These are phyloP conservation scores for Pluvianellus socialis DNA, from an alignment of 2,113 vertebrate species.

Conservation along the genomic window DNA sequence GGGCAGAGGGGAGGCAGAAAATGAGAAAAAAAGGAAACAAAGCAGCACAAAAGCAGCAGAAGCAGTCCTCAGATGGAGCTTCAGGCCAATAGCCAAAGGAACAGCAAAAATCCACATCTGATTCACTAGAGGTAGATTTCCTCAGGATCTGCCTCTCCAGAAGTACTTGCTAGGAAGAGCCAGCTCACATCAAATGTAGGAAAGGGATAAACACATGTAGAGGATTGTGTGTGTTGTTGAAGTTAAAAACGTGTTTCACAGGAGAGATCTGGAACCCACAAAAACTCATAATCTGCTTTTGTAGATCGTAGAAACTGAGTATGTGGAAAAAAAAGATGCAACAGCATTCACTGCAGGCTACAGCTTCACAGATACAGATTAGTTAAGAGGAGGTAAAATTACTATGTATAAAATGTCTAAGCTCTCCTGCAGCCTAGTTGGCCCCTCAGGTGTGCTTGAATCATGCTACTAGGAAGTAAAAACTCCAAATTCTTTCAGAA, in stretches of 20 bases:
- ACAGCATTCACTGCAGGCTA: not conserved
- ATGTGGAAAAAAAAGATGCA: not conserved
- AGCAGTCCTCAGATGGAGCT: not conserved
- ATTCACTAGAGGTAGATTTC: no score
- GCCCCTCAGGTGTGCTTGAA: not conserved
- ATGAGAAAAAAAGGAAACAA: not conserved
- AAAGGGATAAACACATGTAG: rapidly evolving
- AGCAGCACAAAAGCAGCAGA: not conserved
- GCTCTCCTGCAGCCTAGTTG: not conserved
- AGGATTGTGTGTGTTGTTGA: rapidly evolving
- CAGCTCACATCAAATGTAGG: rapidly evolving
- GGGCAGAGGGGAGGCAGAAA: no score
- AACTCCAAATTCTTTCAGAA: rapidly evolving
- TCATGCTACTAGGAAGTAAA: rapidly evolving
- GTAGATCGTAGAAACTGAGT: not conserved
- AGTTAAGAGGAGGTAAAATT: not conserved
- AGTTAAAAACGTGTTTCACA: rapidly evolving
- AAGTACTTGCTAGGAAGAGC: rapidly evolving
- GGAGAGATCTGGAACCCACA: not conserved
- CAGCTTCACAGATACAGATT: rapidly evolving
- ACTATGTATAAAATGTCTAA: not conserved
- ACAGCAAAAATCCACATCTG: rapidly evolving
- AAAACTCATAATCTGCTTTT: not conserved
- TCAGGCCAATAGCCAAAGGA: not conserved
- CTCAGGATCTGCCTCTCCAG: not conserved